Base-by-base conservation (phyloP, 1,140 invertebrate species). In the Hormaphis cornu region DNA sequence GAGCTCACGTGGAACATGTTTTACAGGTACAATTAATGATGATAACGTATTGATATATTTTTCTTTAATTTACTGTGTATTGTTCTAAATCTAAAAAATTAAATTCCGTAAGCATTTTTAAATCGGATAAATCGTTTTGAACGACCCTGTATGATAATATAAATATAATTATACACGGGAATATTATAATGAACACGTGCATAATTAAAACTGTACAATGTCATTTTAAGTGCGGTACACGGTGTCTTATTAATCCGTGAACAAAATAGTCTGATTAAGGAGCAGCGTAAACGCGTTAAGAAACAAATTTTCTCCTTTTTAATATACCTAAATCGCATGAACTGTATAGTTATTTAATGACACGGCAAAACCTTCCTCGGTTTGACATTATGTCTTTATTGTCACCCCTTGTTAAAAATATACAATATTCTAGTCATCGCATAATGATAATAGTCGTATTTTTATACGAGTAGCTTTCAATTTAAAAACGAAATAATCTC, bases 341-440 rank as follows among this genome's bases (percentile, higher is more conserved):
- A 58, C 33, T 58, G 9, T 33, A 33, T 33, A 26, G 20, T 58
- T 37, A 24, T 40, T 40, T 16, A 58, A 40, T 58, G 35, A 58
- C n/a, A 58, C 54, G n/a, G 33, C 54, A 58, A 40, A 58, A 56
- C 24, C 14, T n/a, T 40, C 16, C n/a, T 40, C 16, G 1, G 40
- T 58, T 40, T 9, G 54, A 58, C 35, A 58, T 40, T 58, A 14
- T 58, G 22, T 58, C 54, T 35, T 54, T 50, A 50, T 66, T 66
- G 61, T 66, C 61, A 33, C 12, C 61, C 42, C 61, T 50, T 66
- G 61, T 66, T 66, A 48, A 66, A 35, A 33, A 33, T 6, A 33
- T 6, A 6, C 4, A 33, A 58, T 37, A 7, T 58, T 58, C 12
- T 35, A 26, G 22, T 40, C 33, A 37, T 24, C 14, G 18, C 24